A percentile compares a stretch with the other conserved stretches of the same genome.
phyloP scores from a whole-genome alignment of 2,797 vertebrate genomes.

The Cyprinodon diabolis region DNA sequence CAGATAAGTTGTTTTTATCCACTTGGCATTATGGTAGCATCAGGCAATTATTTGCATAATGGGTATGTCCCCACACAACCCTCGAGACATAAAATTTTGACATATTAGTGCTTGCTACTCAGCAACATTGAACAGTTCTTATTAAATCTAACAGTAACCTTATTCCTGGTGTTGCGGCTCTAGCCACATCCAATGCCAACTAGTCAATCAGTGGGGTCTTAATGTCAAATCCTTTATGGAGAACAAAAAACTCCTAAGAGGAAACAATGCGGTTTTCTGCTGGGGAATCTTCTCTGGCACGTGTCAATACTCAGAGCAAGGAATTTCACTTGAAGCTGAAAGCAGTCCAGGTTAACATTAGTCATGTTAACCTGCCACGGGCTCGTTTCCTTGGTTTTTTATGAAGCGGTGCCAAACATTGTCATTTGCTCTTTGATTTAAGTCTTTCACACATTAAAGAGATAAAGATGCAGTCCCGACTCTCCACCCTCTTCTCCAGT shows the following conservation, averaged over 20 bases:
- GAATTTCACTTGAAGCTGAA: slow-evolving; percentile 59
- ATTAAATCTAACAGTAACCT: too few relatives aligned
- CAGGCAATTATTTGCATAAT: too few relatives aligned
- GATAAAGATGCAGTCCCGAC: neutral
- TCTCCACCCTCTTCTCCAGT: slow-evolving; percentile 36
- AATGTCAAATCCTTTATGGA: slow-evolving; percentile 8
- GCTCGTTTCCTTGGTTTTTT: slow-evolving; percentile 12
- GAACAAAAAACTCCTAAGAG: slow-evolving; percentile 1
- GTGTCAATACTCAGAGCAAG: slow-evolving; percentile 38
- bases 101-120: too few relatives aligned
- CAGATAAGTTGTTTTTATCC: too few relatives aligned
- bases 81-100: too few relatives aligned
- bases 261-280: slow-evolving; percentile 35
- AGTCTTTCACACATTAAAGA: slow-evolving; percentile 18
- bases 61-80: too few relatives aligned
- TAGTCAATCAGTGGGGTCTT: too few relatives aligned
- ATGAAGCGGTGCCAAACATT: slow-evolving; percentile 8
- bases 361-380: slow-evolving; percentile 1
- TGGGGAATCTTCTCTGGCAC: slow-evolving; percentile 37
- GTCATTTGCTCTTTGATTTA: neutral
- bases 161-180: too few relatives aligned
- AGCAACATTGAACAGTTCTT: too few relatives aligned
- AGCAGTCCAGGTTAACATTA: slow-evolving; percentile 8
- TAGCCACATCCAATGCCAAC: too few relatives aligned
- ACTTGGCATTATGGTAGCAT: too few relatives aligned